These are phyloP conservation scores for Toxotes lorentzi DNA, from an alignment of 2,797 vertebrate species.

Conservation along the genomic window DNA sequence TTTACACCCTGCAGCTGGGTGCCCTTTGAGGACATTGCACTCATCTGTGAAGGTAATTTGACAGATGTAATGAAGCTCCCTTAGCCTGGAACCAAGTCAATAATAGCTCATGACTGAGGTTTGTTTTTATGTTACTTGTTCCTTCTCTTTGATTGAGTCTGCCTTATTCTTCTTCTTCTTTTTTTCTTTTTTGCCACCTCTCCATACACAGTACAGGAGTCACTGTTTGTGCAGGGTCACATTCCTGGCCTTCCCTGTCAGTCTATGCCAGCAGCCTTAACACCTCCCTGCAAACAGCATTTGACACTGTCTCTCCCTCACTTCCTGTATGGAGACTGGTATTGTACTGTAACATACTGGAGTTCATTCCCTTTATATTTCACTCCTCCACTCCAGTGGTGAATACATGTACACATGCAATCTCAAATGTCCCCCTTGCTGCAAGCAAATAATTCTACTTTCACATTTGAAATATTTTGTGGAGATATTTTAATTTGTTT, in stretches of 20 bases:
- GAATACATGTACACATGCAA: slow-evolving; percentile 32
- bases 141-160: slow-evolving; percentile 59
- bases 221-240: slow-evolving; percentile 74
- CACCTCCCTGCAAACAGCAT: slow-evolving; percentile 37
- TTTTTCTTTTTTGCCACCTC: slow-evolving; percentile 34
- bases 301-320: slow-evolving; percentile 58
- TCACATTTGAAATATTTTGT: not conserved
- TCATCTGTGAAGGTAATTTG: slow-evolving; percentile 40
- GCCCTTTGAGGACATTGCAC: slow-evolving; percentile 39
- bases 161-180: slow-evolving; percentile 31
- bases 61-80: slow-evolving; percentile 60
- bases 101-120: slow-evolving; percentile 58
- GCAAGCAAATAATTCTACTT: not conserved
- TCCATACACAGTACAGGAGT: slow-evolving; percentile 56
- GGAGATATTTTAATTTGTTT: slow-evolving; percentile 9
- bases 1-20: slow-evolving; percentile 35
- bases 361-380: slow-evolving; percentile 49
- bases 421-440: not conserved
- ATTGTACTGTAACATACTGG: slow-evolving; percentile 30
- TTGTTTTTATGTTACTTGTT: slow-evolving; percentile 53
- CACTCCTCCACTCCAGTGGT: slow-evolving; percentile 28
- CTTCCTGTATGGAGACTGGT: slow-evolving; percentile 60
- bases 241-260: slow-evolving; percentile 71
- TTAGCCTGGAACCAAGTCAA: slow-evolving; percentile 51
- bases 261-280: slow-evolving; percentile 55